These are phyloP conservation scores for Cyprinodon tularosa DNA, from an alignment of 2,113 vertebrate genomes.

Conservation along the genomic window DNA sequence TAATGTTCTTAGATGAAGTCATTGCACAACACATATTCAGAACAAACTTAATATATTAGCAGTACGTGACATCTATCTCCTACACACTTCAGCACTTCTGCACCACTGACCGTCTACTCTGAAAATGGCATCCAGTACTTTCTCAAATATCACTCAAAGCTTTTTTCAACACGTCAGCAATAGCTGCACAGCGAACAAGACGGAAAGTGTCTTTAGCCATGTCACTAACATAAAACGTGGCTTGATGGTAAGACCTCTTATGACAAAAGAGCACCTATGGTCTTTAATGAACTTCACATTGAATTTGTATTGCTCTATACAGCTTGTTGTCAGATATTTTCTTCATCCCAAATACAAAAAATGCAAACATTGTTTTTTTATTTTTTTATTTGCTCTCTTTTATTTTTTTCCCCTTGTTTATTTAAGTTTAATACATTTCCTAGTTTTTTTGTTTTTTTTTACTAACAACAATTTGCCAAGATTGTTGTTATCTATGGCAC, in stretches of 20 bases:
- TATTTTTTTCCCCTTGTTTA: not conserved
- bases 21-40: slow-evolving; percentile 1
- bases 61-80: slow-evolving; percentile 28
- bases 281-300: slow-evolving; percentile 26
- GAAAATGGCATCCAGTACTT: slow-evolving; percentile 53
- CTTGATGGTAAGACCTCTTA: slow-evolving; percentile 42
- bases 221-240: slow-evolving; percentile 27
- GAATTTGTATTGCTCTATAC: slow-evolving; percentile 20
- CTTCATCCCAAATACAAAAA: slow-evolving; percentile 5
- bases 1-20: not conserved
- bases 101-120: slow-evolving; percentile 41
- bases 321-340: not conserved
- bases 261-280: slow-evolving; percentile 43
- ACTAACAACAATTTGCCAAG: not conserved
- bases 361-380: not conserved
- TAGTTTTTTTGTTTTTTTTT: not conserved
- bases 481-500: not conserved
- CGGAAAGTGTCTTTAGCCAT: slow-evolving; percentile 31
- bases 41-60: slow-evolving; percentile 2
- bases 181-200: slow-evolving; percentile 18
- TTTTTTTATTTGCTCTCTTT: not conserved
- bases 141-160: slow-evolving; percentile 61
- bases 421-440: not conserved
- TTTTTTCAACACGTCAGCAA: slow-evolving; percentile 34
- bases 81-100: slow-evolving; percentile 35